phyloP scores from a whole-genome alignment of 2,888 invertebrate genomes.

The Acanthosepion pharaonis region DNA sequence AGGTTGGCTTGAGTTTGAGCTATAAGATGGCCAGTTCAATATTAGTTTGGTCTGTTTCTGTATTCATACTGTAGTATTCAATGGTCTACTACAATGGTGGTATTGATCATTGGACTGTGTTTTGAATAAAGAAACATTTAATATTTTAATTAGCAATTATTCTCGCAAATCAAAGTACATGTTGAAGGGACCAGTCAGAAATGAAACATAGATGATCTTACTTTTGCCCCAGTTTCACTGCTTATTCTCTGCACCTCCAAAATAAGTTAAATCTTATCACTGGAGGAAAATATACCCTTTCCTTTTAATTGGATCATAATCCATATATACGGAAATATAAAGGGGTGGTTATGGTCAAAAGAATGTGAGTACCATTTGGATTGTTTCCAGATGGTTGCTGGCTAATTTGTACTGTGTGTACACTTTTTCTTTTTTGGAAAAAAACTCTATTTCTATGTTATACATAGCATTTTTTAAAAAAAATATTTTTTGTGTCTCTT shows the following conservation, averaged over 20 bases:
- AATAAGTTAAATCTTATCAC: not conserved
- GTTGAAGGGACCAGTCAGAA: not conserved
- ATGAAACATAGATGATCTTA: not conserved
- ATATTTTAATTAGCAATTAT: not conserved
- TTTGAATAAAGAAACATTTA: not conserved
- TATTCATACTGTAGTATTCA: not conserved
- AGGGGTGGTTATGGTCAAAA: not conserved
- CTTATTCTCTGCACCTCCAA: not conserved
- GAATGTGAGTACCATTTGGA: constrained; percentile 37
- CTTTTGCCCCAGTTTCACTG: constrained; percentile 10
- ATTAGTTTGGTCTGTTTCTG: not conserved
- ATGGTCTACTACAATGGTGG: not conserved
- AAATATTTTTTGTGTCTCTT: not conserved
- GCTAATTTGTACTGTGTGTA: constrained; percentile 24
- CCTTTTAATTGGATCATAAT: not conserved
- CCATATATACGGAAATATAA: not conserved
- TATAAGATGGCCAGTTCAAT: too few relatives aligned
- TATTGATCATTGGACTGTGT: not conserved
- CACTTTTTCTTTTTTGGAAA: not conserved
- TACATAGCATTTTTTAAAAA: constrained; percentile 24
- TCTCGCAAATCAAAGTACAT: not conserved
- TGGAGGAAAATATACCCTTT: not conserved
- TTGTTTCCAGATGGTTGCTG: constrained; percentile 35
- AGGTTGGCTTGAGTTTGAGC: not conserved
- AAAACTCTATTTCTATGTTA: constrained; percentile 41